Evolutionary conservation across 1,140 invertebrate species (phyloP), one percentile per base, ranked within the genome.

Genomic region (Heliothis virescens): DNA sequence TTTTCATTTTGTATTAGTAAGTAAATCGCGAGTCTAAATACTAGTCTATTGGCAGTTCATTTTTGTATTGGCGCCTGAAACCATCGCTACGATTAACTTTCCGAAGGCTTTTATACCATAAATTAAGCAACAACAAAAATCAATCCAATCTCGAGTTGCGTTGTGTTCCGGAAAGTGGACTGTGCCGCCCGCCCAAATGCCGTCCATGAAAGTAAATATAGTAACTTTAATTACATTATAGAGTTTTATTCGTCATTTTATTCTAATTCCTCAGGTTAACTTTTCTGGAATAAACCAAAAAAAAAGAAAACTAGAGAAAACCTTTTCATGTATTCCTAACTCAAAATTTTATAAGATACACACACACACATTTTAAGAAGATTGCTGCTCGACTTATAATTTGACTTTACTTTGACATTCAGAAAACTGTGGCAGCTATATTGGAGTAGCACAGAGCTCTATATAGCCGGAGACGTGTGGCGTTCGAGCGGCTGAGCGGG

Each of bases 101-200:
- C 13, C 16, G 16, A 41, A 48, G 63, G 63, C 16, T 34, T 41
- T 67, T 67, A 48, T 67, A 48, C 41, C 63, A 67, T 67, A 67
- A 50, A 67, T 67, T 67, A 67, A 67, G 63, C 63, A 50, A 41
- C 41, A 16, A 15, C 41, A 21, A 67, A 65, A 48, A 67, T 67
- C 63, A 67, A 67, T 67, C 63, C 48, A 67, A 48, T 67, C 63
- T 67, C 63, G 63, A 48, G 41, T 48, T 41, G 16, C 41, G 10
- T 21, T 18, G 41, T 21, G 41, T 48, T 67, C 63, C 63, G 41
- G 34, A 16, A 60, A 67, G 63, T 48, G 12, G 41, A 21, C 34
- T 41, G 63, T 67, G 63, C 63, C 41, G 63, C 63, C 63, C 63
- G 63, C 63, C 63, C 41, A 18, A 47, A 18, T 15, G 41, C 41